phyloP scores from a whole-genome alignment of 2,797 vertebrate genomes.

The Knipowitschia caucasica region DNA sequence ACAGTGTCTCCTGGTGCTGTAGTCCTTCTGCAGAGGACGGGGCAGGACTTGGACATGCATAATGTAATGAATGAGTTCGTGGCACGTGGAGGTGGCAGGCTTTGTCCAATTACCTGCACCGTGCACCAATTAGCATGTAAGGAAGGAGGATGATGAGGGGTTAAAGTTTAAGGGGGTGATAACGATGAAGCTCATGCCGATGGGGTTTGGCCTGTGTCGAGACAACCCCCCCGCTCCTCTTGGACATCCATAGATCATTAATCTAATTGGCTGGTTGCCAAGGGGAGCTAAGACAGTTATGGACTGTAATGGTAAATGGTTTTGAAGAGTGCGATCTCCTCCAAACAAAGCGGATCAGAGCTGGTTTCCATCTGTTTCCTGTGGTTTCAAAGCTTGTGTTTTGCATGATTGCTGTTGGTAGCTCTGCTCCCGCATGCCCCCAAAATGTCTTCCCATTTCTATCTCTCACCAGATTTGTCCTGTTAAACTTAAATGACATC shows the following conservation, averaged over 20 bases:
- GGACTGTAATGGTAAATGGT: slow-evolving; percentile 70
- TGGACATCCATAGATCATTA: slow-evolving; percentile 74
- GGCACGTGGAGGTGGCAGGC: slow-evolving; percentile 51
- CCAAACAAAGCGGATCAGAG: slow-evolving; percentile 48
- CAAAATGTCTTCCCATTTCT: slow-evolving; percentile 38
- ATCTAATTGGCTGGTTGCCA: slow-evolving; percentile 75
- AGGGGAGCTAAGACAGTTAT: slow-evolving; percentile 63
- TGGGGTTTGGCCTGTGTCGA: slow-evolving; percentile 56
- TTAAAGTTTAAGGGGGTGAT: slow-evolving; percentile 76
- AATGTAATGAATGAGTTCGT: slow-evolving; percentile 64
- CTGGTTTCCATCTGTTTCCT: slow-evolving; percentile 35
- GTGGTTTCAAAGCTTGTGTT: slow-evolving; percentile 55
- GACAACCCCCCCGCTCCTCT: slow-evolving; percentile 55
- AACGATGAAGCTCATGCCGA: slow-evolving; percentile 71
- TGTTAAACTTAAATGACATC: slow-evolving; percentile 73
- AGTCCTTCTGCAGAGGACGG: slow-evolving; percentile 36
- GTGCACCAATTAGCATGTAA: slow-evolving; percentile 72
- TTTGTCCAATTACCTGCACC: slow-evolving; percentile 69
- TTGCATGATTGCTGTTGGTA: slow-evolving; percentile 68
- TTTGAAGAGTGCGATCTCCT: slow-evolving; percentile 54
- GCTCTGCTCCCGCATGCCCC: slow-evolving; percentile 50
- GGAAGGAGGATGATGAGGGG: slow-evolving; percentile 68
- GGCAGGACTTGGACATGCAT: slow-evolving; percentile 48
- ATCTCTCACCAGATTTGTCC: slow-evolving; percentile 55
- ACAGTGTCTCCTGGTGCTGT: too few relatives aligned